Evolutionary conservation across 2,888 invertebrate species (phyloP).

Genomic region (Watsonalla cultraria): DNA sequence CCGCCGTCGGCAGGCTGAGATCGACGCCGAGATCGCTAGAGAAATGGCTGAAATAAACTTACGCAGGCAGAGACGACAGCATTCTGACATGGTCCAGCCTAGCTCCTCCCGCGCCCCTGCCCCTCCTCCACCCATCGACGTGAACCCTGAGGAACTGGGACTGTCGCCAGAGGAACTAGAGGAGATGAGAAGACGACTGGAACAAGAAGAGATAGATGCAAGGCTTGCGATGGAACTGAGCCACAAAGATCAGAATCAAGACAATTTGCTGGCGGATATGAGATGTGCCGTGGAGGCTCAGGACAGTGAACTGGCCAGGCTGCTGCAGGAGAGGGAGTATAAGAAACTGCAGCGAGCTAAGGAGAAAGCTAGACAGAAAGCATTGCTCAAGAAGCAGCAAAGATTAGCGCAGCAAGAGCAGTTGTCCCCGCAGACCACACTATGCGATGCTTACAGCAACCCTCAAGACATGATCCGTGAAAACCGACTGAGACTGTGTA

Average conservation of each 20-base stretch:
- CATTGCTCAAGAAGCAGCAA: constrained; percentile 68
- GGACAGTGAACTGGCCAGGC: constrained; percentile 63
- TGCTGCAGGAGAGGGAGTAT: constrained; percentile 69
- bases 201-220: constrained; percentile 69
- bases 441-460: constrained; percentile 72
- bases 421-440: constrained; percentile 42
- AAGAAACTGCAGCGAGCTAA: constrained; percentile 70
- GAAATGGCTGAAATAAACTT: constrained; percentile 72
- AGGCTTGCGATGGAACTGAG: constrained; percentile 61
- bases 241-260: constrained; percentile 55
- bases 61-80: constrained; percentile 54
- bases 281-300: constrained; percentile 72
- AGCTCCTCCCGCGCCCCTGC: constrained; percentile 50
- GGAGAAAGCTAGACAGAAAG: constrained; percentile 68
- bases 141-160: constrained; percentile 61
- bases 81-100: constrained; percentile 46
- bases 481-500: constrained; percentile 59
- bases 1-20: constrained; percentile 63
- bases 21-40: constrained; percentile 67
- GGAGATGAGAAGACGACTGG: constrained; percentile 58
- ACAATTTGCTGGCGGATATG: constrained; percentile 65
- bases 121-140: constrained; percentile 27
- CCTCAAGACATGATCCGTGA: constrained; percentile 65
- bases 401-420: constrained; percentile 46
- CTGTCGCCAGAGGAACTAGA: constrained; percentile 59